These are phyloP conservation scores for Lasioglossum lativentre DNA, from an alignment of 2,888 invertebrate genomes.

Conservation along the genomic window DNA sequence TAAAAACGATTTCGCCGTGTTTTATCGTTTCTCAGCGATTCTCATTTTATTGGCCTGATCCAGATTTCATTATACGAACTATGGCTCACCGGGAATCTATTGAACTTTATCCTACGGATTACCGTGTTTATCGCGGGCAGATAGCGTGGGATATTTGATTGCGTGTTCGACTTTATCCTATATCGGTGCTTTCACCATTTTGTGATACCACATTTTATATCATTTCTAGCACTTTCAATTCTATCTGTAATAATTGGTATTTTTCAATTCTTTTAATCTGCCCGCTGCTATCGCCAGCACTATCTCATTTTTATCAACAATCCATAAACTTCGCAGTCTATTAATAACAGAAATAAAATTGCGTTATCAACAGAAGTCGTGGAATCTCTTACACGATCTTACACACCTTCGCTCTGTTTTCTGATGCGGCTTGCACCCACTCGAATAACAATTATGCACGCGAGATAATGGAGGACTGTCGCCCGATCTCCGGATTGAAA, in stretches of 20 bases:
- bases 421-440: background rate
- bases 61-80: background rate
- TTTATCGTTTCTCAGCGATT: background rate
- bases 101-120: background rate
- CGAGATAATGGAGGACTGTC: slow-evolving; percentile 2
- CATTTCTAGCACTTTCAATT: no score
- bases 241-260: background rate
- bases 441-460: background rate
- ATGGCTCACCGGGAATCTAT: background rate
- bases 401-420: background rate
- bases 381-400: background rate
- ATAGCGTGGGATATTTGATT: background rate
- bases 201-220: background rate
- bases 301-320: background rate
- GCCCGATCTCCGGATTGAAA: background rate
- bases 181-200: background rate
- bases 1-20: background rate
- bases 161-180: background rate
- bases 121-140: background rate
- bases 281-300: background rate
- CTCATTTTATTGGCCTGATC: background rate
- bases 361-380: background rate
- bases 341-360: background rate
- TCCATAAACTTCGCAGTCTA: background rate
- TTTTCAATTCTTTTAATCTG: background rate